Conservation (phyloP, 2,888 invertebrate species). For the Platycheirus rosarum region DNA sequence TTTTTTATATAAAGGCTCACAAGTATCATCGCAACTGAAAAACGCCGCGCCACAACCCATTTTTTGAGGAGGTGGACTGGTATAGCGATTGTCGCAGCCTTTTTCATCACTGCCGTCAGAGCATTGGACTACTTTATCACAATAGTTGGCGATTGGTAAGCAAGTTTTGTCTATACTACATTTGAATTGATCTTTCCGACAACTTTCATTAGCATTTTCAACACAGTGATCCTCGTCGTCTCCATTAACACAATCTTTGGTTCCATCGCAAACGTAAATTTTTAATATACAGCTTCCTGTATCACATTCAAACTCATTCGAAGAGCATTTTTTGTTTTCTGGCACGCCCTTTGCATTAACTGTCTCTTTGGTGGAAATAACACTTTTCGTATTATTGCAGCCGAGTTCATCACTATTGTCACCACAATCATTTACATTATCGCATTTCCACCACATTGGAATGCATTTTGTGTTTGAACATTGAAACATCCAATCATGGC, state of each 20-base stretch:
- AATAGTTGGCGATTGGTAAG: conserved; percentile 83
- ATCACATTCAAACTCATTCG: conserved; percentile 75
- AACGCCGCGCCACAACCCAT: conserved; percentile 79
- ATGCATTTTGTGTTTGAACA: conserved; percentile 88
- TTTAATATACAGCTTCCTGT: conserved; percentile 85
- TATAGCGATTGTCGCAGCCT: conserved; percentile 79
- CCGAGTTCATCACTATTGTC: conserved; percentile 90
- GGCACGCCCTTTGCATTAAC: conserved; percentile 49
- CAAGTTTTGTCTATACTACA: conserved; percentile 87
- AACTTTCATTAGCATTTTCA: conserved; percentile 76
- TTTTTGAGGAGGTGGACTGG: conserved; percentile 14
- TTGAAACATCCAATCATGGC: conserved; percentile 91
- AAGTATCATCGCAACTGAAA: conserved; percentile 85
- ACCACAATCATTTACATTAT: conserved; percentile 89
- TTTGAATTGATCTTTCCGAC: conserved; percentile 83
- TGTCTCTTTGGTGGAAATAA: conserved; percentile 16
- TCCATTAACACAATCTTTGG: conserved; percentile 84
- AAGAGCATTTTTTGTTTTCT: conserved; percentile 80
- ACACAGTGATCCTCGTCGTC: conserved; percentile 86
- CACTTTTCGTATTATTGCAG: conserved; percentile 79
- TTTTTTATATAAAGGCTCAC: conserved; percentile 85
- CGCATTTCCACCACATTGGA: conserved; percentile 92
- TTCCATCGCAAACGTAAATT: conserved; percentile 84
- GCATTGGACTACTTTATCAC: conserved; percentile 84
- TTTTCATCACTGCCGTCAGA: conserved; percentile 84